Percentiles rank a stretch among this genome's conserved stretches.
Conservation (phyloP, 1,140 invertebrate genomes). For the Sycophaga agraensis region DNA sequence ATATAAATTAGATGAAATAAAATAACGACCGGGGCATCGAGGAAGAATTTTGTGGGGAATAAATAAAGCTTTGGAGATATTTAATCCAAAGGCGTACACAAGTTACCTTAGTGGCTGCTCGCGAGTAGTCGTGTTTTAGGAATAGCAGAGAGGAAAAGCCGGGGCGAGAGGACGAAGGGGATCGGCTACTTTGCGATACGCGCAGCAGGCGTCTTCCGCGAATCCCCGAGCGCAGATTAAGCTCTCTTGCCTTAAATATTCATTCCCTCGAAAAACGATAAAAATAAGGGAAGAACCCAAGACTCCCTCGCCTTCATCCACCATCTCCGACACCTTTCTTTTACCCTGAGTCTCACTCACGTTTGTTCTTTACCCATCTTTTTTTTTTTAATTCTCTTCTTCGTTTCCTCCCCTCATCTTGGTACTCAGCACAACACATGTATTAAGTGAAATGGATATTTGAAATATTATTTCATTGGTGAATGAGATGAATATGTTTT, state of each 20-base stretch:
- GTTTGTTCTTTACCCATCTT: neutral
- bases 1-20: too few species aligned
- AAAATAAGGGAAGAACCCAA: slow-evolving; percentile 44
- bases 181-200: slow-evolving; percentile 46
- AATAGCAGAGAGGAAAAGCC: neutral
- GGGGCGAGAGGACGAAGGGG: slow-evolving; percentile 26
- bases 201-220: slow-evolving; percentile 41
- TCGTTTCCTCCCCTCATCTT: neutral
- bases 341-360: neutral
- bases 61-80: too few species aligned
- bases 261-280: slow-evolving; percentile 54
- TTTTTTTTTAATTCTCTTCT: neutral
- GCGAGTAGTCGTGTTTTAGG: too few species aligned
- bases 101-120: neutral
- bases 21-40: too few species aligned
- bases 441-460: too few species aligned
- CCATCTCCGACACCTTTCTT: slow-evolving; percentile 6
- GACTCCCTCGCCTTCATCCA: slow-evolving; percentile 20
- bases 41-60: too few species aligned
- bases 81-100: slow-evolving; percentile 27
- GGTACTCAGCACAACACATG: too few species aligned
- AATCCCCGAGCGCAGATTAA: slow-evolving; percentile 54
- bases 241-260: slow-evolving; percentile 51
- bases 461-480: too few species aligned
- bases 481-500: too few species aligned